Percentiles rank a stretch among this genome's conserved stretches.
phyloP scores from a whole-genome alignment of 2,797 vertebrate genomes.

The Dicrostonyx torquatus region DNA sequence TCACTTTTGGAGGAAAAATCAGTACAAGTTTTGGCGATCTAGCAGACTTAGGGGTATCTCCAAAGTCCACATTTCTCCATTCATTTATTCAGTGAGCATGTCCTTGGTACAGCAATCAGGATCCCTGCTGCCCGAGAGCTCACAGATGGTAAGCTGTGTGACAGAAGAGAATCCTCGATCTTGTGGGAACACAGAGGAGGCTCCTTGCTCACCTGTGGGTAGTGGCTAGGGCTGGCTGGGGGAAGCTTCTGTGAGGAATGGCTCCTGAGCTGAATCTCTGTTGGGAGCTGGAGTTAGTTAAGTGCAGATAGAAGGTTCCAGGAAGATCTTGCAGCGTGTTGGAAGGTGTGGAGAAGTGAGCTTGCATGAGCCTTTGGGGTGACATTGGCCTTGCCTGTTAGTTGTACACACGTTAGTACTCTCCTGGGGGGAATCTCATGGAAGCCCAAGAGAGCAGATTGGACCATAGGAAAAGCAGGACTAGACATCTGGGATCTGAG shows the following conservation, averaged over 20 bases:
- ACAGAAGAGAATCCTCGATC: not conserved
- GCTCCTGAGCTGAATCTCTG: not conserved
- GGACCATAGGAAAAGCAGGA: not conserved
- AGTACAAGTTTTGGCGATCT: not conserved
- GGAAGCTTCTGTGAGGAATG: not conserved
- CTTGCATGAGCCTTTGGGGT: constrained; percentile 3
- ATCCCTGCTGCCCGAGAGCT: not conserved
- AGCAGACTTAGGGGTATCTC: not conserved
- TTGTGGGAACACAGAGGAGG: not conserved
- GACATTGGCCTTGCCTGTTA: constrained; percentile 20
- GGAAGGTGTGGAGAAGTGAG: constrained; percentile 2
- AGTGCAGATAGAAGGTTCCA: not conserved
- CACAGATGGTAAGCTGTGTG: not conserved
- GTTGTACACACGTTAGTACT: not conserved
- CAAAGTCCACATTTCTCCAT: not conserved
- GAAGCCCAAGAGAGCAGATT: constrained; percentile 1
- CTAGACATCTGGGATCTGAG: not conserved
- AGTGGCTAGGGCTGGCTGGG: not conserved
- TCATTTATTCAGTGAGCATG: not conserved
- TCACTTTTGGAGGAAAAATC: constrained; percentile 19
- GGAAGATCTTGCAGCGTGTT: not conserved
- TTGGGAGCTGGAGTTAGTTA: not conserved
- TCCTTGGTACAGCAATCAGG: not conserved
- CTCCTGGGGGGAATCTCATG: not conserved
- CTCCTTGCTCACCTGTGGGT: not conserved